phyloP scores from a whole-genome alignment of 2,113 vertebrate species.

The Pyrgilauda ruficollis region DNA sequence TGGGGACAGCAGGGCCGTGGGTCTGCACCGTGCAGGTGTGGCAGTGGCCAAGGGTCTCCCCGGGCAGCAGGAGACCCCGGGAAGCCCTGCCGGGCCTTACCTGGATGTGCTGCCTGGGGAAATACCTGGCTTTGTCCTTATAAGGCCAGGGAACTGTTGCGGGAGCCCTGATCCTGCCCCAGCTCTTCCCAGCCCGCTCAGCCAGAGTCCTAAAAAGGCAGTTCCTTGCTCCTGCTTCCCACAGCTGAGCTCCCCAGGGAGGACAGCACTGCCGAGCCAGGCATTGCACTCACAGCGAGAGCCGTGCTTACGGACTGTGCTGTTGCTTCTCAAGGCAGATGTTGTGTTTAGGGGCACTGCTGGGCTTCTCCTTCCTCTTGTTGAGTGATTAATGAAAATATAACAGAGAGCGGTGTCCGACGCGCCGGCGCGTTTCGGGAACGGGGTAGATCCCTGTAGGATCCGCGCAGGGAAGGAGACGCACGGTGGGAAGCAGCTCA shows the following conservation, averaged over 20 bases:
- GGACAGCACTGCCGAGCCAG: background rate
- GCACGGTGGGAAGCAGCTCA: background rate
- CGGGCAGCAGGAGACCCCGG: accelerated
- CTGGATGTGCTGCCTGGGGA: background rate
- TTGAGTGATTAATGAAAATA: background rate
- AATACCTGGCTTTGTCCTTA: constrained; percentile 54
- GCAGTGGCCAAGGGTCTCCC: background rate
- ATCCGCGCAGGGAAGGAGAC: background rate
- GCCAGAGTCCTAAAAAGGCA: constrained; percentile 59
- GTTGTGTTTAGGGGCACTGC: background rate
- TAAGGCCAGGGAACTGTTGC: constrained; percentile 19
- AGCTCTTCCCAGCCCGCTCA: background rate
- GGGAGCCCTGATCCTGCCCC: background rate
- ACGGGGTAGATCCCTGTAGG: background rate
- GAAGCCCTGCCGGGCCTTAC: background rate
- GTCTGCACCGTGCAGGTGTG: accelerated
- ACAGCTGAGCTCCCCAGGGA: constrained; percentile 33
- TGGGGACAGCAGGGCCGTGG: background rate
- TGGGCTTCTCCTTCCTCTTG: background rate
- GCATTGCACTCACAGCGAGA: background rate
- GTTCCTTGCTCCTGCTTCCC: constrained; percentile 51
- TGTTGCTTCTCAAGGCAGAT: background rate
- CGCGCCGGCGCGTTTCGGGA: accelerated
- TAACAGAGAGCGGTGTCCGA: accelerated
- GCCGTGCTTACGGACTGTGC: background rate